These are phyloP conservation scores for Drosophila longiperda DNA, from an alignment of 2,888 invertebrate genomes.

Conservation along the genomic window DNA sequence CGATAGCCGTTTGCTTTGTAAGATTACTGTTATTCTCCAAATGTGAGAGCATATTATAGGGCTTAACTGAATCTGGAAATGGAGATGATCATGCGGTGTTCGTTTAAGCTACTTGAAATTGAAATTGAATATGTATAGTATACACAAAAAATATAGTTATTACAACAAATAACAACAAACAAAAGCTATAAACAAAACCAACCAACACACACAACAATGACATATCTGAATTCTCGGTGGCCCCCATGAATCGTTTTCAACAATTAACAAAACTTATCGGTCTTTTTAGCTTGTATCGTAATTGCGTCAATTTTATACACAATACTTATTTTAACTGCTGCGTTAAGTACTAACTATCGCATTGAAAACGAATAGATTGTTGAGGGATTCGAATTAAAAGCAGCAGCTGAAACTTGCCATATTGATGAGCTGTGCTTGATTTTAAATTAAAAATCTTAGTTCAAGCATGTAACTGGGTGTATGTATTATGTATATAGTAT, in stretches of 20 bases:
- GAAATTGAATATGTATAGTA: constrained; percentile 25
- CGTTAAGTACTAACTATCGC: not conserved
- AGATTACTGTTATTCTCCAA: constrained; percentile 85
- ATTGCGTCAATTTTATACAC: not conserved
- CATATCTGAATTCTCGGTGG: not conserved
- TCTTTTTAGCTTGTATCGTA: not conserved
- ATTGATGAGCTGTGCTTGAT: constrained; percentile 9
- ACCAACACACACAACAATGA: constrained; percentile 8
- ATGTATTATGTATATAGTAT: not conserved
- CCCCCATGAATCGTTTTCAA: not conserved
- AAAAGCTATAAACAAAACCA: constrained; percentile 5
- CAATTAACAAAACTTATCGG: not conserved
- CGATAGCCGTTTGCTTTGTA: constrained; percentile 84
- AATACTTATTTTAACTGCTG: not conserved
- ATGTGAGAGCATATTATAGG: constrained; percentile 85
- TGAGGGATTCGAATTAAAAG: constrained; percentile 5
- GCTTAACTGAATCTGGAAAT: constrained; percentile 84
- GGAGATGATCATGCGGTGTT: constrained; percentile 77
- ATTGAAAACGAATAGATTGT: not conserved
- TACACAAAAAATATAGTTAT: constrained; percentile 26
- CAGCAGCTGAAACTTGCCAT: constrained; percentile 1
- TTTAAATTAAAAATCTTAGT: constrained; percentile 1
- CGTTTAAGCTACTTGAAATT: constrained; percentile 45
- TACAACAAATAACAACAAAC: constrained; percentile 34
- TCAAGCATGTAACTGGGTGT: constrained; percentile 12